Percentiles rank a stretch among this genome's conserved stretches.
phyloP scores from a whole-genome alignment of 2,797 vertebrate species.

The Bryconaethiops microstoma region DNA sequence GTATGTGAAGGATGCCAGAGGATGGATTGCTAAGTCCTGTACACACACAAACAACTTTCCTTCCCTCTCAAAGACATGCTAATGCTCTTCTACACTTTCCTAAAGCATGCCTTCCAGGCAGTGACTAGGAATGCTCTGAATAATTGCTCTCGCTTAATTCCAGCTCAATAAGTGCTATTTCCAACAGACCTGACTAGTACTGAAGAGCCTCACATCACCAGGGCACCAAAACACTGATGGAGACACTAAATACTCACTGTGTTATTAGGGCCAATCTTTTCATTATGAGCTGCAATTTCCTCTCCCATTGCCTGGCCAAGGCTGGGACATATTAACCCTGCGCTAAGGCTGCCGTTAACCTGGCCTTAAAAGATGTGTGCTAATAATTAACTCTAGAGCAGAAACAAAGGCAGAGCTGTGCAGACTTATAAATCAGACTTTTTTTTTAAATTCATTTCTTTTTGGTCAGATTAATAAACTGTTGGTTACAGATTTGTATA shows the following conservation, averaged over 20 bases:
- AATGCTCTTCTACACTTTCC: conserved; percentile 24
- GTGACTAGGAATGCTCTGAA: conserved; percentile 11
- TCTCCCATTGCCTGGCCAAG: conserved; percentile 67
- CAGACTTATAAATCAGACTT: too few relatives aligned
- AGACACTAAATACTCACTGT: conserved; percentile 56
- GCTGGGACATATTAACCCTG: conserved; percentile 70
- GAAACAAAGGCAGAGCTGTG: conserved; percentile 66
- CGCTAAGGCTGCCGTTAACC: conserved; percentile 63
- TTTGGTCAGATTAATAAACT: conserved; percentile 70
- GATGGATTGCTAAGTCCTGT: conserved; percentile 45
- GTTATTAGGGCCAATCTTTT: conserved; percentile 65
- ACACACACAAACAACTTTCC: conserved; percentile 24
- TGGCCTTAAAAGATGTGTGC: conserved; percentile 61
- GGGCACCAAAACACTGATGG: conserved; percentile 44
- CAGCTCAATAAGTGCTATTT: conserved; percentile 36
- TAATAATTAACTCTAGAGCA: conserved; percentile 63
- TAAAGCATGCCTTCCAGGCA: conserved; percentile 28
- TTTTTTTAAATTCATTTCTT: too few relatives aligned
- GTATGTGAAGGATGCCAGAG: conserved; percentile 53
- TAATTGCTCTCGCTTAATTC: conserved; percentile 18
- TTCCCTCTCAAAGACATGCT: conserved; percentile 34
- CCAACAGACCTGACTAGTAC: conserved; percentile 41
- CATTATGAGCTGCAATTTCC: conserved; percentile 71
- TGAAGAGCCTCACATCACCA: conserved; percentile 60
- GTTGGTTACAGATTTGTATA: conserved; percentile 62